Evolutionary conservation across 2,797 vertebrate genomes (phyloP), one percentile per base, ranked within the genome.

Genomic region (Erithacus rubecula): DNA sequence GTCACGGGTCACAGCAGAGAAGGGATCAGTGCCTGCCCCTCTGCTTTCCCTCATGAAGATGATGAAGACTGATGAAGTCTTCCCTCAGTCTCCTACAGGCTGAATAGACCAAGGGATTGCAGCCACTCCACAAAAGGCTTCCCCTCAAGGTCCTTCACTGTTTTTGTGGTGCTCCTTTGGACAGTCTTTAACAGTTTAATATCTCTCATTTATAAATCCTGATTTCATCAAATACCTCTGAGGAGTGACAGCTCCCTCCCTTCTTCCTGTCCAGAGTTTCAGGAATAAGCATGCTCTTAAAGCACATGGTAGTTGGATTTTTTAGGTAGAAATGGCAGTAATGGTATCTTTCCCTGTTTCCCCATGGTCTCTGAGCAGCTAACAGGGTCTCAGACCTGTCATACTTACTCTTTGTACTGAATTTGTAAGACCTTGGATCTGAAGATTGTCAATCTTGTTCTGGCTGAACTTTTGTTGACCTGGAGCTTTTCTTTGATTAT

Each of bases 91-190:
- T 62, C 32, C 12, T 44, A 9, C 3, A 46, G 41, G 23, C 14
- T 53, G 47, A 71, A 53, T 4, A 44, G 37, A 22, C n/a, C 32
- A 36, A 62, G 18, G 2, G 49, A 51, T 11, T 14, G 26, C 32
- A 52, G 37, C 37, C 14, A 6, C n/a, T 70, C 22, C n/a, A 36
- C n/a, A 37, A 22, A 52, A 9, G 32, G 16, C 36, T 69, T 30
- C 13, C 13, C 15, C 26, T 51, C 36, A 24, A 44, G 37, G 11
- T 27, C 14, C 11, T 52, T 62, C 39, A 27, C 32, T 4, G 17
- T 32, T 6, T 4, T 62, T 0, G 0, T 32, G 9, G 16, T 7
- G 37, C 32, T 60, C 5, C 37, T 52, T 70, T 70, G 37, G 22
- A 32, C 11, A 7, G 14, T 43, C 5, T 51, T 26, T 32, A 60